phyloP scores from a whole-genome alignment of 2,888 invertebrate genomes.

The Yponomeuta evonymella region DNA sequence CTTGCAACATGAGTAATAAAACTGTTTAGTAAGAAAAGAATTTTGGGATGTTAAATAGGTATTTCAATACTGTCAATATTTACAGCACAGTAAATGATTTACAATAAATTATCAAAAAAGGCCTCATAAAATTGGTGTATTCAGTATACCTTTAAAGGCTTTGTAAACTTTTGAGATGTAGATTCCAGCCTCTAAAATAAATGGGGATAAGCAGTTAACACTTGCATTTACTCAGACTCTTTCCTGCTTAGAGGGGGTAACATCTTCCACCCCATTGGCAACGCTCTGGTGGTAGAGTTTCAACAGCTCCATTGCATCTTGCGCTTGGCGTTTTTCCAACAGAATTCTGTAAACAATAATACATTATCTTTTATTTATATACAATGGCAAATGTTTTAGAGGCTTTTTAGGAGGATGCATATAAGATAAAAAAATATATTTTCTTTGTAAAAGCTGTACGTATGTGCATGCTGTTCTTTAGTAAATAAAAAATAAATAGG shows the following conservation, averaged over 20 bases:
- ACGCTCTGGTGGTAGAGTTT: conserved; percentile 82
- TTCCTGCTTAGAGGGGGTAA: conserved; percentile 65
- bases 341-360: conserved; percentile 72
- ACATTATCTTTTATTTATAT: not conserved
- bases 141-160: conserved; percentile 26
- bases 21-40: too few relatives aligned
- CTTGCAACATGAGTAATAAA: not conserved
- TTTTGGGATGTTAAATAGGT: too few relatives aligned
- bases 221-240: conserved; percentile 45
- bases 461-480: not conserved
- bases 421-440: too few relatives aligned
- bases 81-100: not conserved
- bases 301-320: conserved; percentile 90
- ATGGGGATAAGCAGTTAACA: conserved; percentile 43
- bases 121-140: conserved; percentile 59
- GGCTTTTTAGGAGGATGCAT: too few relatives aligned
- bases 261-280: conserved; percentile 66
- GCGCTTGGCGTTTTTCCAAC: conserved; percentile 89
- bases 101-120: conserved; percentile 42
- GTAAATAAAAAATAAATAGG: not conserved
- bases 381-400: too few relatives aligned
- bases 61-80: too few relatives aligned
- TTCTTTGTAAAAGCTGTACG: too few relatives aligned
- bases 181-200: conserved; percentile 59
- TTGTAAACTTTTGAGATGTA: conserved; percentile 72